Base-by-base conservation (phyloP, 2,888 invertebrate genomes). In the Hypsopygia costalis region DNA sequence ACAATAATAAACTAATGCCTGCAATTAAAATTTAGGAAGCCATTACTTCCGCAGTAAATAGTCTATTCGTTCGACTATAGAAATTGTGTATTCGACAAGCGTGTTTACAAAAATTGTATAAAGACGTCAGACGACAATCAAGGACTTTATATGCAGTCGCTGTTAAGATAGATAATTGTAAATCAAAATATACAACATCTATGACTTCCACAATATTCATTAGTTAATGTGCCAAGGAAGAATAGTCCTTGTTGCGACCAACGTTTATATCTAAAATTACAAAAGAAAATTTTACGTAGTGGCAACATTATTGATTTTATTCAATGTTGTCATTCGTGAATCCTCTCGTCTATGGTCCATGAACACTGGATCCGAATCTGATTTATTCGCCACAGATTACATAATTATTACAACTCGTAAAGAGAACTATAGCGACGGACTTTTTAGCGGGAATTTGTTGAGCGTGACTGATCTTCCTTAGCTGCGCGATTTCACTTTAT, bases 21-120 rank as follows among this genome's bases (percentile, higher is more conserved):
- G 73, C 83, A 87, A 86, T 86, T 86, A 87, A 80, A 82, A 69
- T 81, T 86, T 85, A 83, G 89, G 89, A 88, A 89, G 89, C 89
- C 89, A 89, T 89, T 89, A 89, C 88, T 89, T 87, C 89, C 86
- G 86, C 82, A 86, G 81, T 87, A 88, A 86, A 89, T 89, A 87
- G 85, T 82, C 68, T 69, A 80, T 76, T 80, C 74, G 76, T 77
- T 80, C 74, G 76, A 75, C 75, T 80, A 80, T 80, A 82, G 70
- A 81, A 77, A 79, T 81, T 81, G 77, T 81, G 76, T 81, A 85
- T 87, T 87, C 81, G 81, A 86, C 87, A 87, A 88, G 89, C 89
- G 88, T 88, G 89, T 89, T 89, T 89, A 89, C 89, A 87, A 89
- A 89, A 89, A 87, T 87, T 82, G 74, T 79, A 73, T 78, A 78